Evolutionary conservation across 1,140 invertebrate species (phyloP), one percentile per base, ranked within the genome.

Genomic region (Cydia splendana): DNA sequence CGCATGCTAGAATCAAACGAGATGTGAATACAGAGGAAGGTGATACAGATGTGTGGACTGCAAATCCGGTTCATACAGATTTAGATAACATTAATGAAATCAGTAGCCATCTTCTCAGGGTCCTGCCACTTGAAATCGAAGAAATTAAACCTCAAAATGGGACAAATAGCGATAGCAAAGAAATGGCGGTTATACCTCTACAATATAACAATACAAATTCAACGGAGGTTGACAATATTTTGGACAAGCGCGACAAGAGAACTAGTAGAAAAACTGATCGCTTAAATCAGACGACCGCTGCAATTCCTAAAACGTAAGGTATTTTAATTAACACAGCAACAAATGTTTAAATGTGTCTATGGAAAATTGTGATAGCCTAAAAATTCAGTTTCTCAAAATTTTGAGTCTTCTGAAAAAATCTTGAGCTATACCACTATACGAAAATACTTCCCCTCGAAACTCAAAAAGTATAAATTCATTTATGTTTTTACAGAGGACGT

Each of bases 181-280:
- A 90, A 89, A 81, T 87, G 42, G 84, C 82, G 7, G 86, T 91
- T 0, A 87, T 90, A 30, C 90, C 89, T 6, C 77, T 91, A 74
- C 87, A 91, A 73, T 86, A 88, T 74, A 87, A 82, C 69, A 87
- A 81, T 45, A 92, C 88, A 4, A 92, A 92, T 82, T 89, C 90
- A 1, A 92, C 91, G 51, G 89, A 89, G 80, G 85, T 87, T 2
- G 80, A 82, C 28, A 91, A 90, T 82, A 83, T 85, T 76, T 80
- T 85, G 18, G 90, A 93, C 57, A 93, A 90, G 79, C 85, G 93
- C 20, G 91, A 93, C 69, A 94, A 94, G 77, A 88, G 93, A 76
- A 94, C 93, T 0, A 93, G 93, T 77, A 89, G 93, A 79, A 94
- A 94, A 85, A 93, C 93, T 34, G 93, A 94, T 79, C 88, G 92